phyloP scores from a whole-genome alignment of 23 tunicate genomes.

The Clavelina lepadiformis region DNA sequence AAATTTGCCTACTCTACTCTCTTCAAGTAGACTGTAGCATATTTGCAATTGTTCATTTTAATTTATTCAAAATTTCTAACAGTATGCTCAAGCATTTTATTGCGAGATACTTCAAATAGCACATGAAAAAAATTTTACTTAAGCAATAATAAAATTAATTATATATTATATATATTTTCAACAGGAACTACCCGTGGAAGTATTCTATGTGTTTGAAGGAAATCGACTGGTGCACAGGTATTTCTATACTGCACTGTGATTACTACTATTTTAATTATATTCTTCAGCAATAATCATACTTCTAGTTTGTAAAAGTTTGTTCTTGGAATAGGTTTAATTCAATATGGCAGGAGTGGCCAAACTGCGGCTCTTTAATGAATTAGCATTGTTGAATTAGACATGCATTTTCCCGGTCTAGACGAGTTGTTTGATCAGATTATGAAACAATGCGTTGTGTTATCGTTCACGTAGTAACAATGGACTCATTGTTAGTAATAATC shows the following conservation, averaged over 20 bases:
- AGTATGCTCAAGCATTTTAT: neutral
- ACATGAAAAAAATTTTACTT: neutral
- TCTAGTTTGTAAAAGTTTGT: no score
- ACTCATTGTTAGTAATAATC: no score
- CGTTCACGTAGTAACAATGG: no score
- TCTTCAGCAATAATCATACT: no score
- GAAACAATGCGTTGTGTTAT: no score
- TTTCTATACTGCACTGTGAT: constrained; percentile 5
- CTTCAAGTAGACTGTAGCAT: neutral
- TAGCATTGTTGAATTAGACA: no score
- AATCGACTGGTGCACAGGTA: constrained; percentile 80
- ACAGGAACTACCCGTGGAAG: constrained; percentile 47
- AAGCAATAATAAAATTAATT: neutral
- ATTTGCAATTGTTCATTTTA: neutral
- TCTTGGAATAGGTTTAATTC: no score
- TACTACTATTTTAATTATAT: no score
- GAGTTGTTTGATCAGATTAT: no score
- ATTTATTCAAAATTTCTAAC: neutral
- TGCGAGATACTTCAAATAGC: neutral
- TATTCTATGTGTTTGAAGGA: constrained; percentile 85
- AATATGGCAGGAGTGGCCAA: no score
- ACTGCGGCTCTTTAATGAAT: no score
- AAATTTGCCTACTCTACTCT: neutral
- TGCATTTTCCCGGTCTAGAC: no score
- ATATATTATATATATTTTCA: neutral